phyloP scores from a whole-genome alignment of 2,113 vertebrate genomes.

The Lonchura striata region DNA sequence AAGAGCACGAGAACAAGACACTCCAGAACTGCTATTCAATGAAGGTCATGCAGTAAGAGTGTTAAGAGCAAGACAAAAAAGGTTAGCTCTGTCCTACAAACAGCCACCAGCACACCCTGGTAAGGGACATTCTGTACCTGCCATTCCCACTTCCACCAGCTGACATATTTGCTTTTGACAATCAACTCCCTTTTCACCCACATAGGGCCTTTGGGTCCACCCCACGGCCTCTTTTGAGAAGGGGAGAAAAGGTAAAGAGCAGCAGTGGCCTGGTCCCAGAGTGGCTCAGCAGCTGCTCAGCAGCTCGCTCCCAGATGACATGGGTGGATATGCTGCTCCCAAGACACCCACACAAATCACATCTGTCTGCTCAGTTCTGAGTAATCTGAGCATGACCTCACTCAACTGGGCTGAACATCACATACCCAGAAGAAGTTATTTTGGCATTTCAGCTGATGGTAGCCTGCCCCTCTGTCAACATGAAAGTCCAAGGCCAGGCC shows the following conservation, averaged over 20 bases:
- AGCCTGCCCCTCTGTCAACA: neutral
- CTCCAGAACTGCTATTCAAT: neutral
- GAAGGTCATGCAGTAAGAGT: neutral
- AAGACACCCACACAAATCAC: neutral
- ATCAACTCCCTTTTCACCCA: neutral
- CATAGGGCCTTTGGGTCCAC: neutral
- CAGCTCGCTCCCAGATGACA: rapidly evolving
- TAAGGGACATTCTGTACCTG: neutral
- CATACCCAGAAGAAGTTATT: neutral
- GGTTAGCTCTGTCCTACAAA: neutral
- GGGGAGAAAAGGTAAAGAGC: neutral
- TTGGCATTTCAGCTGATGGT: neutral
- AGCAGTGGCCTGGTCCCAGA: neutral
- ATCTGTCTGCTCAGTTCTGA: neutral
- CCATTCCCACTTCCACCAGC: neutral
- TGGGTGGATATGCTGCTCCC: neutral
- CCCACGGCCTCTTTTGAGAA: neutral
- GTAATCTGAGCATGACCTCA: neutral
- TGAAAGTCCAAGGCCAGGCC: neutral
- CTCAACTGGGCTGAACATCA: neutral
- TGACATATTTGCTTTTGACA: neutral
- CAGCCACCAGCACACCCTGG: neutral
- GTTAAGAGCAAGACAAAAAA: neutral
- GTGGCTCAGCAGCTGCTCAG: rapidly evolving
- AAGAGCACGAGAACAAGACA: neutral